Percentiles rank a stretch among this genome's conserved stretches.
Evolutionary conservation across 2,113 vertebrate species (phyloP).

Genomic region (Tyrannus savana): DNA sequence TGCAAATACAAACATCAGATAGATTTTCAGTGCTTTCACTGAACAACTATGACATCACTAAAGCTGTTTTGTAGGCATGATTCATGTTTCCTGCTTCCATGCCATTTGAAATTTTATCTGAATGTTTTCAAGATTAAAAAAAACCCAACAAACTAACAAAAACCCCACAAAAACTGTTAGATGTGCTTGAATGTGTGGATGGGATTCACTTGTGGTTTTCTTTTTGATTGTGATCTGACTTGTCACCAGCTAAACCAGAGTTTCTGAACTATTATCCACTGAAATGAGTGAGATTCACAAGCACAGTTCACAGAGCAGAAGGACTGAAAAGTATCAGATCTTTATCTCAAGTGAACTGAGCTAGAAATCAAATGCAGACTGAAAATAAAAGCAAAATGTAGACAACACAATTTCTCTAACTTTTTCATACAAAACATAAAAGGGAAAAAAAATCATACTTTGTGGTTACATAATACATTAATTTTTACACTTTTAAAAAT

Average conservation of each 20-base stretch:
- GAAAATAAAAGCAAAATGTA: not conserved
- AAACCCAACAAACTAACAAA: not conserved
- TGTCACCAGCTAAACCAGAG: conserved; percentile 17
- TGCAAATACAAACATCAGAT: not conserved
- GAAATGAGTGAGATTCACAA: not conserved
- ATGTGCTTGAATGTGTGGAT: not conserved
- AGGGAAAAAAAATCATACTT: not conserved
- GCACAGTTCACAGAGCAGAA: not conserved
- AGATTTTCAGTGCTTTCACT: not conserved
- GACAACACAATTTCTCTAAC: not conserved
- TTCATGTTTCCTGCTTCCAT: not conserved
- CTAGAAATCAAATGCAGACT: not conserved
- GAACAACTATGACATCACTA: not conserved
- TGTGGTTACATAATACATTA: not conserved
- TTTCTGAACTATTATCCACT: conserved; percentile 8
- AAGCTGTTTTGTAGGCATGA: not conserved
- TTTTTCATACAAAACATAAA: not conserved
- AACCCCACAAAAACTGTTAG: not conserved
- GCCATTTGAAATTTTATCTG: not conserved
- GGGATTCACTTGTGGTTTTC: not conserved
- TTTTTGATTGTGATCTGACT: conserved; percentile 30
- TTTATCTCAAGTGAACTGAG: not conserved
- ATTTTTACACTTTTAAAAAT: not conserved
- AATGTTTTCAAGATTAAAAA: not conserved
- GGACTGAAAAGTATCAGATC: not conserved